These are phyloP conservation scores for Epinephelus fuscoguttatus DNA, from an alignment of 2,113 vertebrate genomes.

Conservation along the genomic window DNA sequence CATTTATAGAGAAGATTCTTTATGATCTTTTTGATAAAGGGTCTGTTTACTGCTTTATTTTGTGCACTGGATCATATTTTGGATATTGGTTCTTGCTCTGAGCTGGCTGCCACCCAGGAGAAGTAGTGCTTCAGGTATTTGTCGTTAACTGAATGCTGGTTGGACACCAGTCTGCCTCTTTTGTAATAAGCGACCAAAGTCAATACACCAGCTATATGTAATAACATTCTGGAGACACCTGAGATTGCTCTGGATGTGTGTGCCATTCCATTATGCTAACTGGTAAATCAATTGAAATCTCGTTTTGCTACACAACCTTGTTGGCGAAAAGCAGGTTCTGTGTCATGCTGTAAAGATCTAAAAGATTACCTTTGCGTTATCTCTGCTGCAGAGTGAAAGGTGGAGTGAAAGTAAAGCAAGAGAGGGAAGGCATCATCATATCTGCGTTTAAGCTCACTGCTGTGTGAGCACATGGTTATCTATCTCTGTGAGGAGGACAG, in stretches of 20 bases:
- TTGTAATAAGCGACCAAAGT: conserved; percentile 11
- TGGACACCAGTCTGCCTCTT: not conserved
- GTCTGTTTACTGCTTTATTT: not conserved
- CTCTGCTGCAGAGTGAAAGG: conserved; percentile 8
- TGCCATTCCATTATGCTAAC: conserved; percentile 33
- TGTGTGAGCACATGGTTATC: not conserved
- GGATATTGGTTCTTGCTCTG: not conserved
- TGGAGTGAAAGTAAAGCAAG: not conserved
- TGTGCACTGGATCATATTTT: conserved; percentile 6
- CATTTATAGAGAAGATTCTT: not conserved
- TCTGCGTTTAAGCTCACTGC: not conserved
- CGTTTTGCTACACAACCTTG: conserved; percentile 19
- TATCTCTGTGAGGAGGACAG: not conserved
- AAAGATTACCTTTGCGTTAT: conserved; percentile 1
- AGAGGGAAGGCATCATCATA: not conserved
- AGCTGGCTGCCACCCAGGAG: not conserved
- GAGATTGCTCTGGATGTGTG: conserved; percentile 7
- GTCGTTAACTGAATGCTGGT: conserved; percentile 1
- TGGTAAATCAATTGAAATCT: conserved; percentile 50
- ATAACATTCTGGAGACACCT: conserved; percentile 10
- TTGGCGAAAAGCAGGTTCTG: conserved; percentile 18
- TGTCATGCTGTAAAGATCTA: conserved; percentile 22
- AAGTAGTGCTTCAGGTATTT: not conserved
- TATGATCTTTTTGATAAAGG: not conserved
- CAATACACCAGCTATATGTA: conserved; percentile 6